Evolutionary conservation across 2,797 vertebrate species (phyloP), one percentile per base, ranked within the genome.

Genomic region (Acridotheres tristis): DNA sequence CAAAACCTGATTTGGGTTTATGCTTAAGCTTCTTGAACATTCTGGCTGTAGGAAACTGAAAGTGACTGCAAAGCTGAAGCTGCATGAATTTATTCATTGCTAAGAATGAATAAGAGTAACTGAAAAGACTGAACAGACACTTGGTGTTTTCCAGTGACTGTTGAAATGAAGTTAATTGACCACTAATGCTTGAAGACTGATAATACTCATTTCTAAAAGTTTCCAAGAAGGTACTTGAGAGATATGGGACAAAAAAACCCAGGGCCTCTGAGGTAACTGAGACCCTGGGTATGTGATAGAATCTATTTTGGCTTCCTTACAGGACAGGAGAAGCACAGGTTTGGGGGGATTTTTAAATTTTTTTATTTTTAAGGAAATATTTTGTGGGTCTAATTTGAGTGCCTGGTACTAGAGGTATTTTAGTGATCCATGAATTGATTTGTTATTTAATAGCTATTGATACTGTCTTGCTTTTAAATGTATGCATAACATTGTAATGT

Each of bases 361-460:
- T 58, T 76, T 22, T 79, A 8, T 29, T 61, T 53, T 51, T 29
- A 26, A 72, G 68, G 69, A 90, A 82, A 57, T 71, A 32, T 43
- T 71, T 67, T 88, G 55, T 38, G 73, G 45, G 11, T 85, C 91
- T 61, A 40, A 42, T 91, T 68, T 73, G 82, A 92, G 89, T 96
- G 95, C 88, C 77, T 90, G 96, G 83, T 97, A 94, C 80, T 96
- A 80, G 89, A 96, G 77, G 88, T 94, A 95, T 96, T 96, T 96
- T 87, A 94, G 96, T 94, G 94, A 90, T 94, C 94, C 79, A 71
- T 90, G 6, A 84, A 51, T 91, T 96, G 69, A 78, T 76, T 80
- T 96, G 66, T 89, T 97, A 94, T 94, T 87, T 95, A 94, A 93
- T 93, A 95, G 95, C 89, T 97, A 93, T 89, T 97, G 94, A 93